A percentile compares a stretch with the other conserved stretches of the same genome.
phyloP scores from a whole-genome alignment of 2,113 vertebrate genomes.

The Elachura formosa region DNA sequence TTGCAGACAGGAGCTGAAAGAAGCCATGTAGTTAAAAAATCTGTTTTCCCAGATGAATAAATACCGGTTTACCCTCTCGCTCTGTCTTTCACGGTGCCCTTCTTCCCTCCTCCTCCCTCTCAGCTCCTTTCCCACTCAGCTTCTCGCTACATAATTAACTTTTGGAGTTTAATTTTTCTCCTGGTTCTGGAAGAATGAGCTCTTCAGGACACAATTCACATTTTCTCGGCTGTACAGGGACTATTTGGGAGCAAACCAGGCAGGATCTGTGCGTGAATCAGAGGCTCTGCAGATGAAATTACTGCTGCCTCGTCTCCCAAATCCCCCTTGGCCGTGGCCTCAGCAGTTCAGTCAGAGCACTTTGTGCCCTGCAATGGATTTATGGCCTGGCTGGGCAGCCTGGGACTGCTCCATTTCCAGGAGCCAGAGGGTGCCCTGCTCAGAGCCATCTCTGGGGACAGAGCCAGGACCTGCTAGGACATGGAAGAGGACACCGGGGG shows the following conservation, averaged over 20 bases:
- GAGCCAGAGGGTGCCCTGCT: neutral
- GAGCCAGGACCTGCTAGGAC: neutral
- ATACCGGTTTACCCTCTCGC: neutral
- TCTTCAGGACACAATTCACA: neutral
- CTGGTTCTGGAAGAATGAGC: neutral
- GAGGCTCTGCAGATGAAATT: neutral
- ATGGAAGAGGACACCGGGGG: too few relatives aligned
- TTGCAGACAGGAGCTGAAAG: neutral
- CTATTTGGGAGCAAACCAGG: accelerated
- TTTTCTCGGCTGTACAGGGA: neutral
- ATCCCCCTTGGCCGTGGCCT: neutral
- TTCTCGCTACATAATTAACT: neutral
- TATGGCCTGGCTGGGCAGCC: neutral
- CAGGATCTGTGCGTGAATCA: neutral
- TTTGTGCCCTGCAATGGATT: neutral
- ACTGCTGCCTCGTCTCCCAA: accelerated
- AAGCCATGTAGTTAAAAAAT: neutral
- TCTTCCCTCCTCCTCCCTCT: neutral
- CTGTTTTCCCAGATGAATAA: neutral
- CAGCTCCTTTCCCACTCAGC: neutral
- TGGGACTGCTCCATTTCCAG: accelerated
- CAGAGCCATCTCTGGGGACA: neutral
- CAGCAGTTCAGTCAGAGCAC: neutral
- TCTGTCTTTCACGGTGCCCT: neutral
- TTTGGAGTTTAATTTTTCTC: neutral